Percentiles rank a stretch among this genome's conserved stretches.
phyloP scores from a whole-genome alignment of 92 coral and sea anemone species.

The Anthopleura xanthogrammica region DNA sequence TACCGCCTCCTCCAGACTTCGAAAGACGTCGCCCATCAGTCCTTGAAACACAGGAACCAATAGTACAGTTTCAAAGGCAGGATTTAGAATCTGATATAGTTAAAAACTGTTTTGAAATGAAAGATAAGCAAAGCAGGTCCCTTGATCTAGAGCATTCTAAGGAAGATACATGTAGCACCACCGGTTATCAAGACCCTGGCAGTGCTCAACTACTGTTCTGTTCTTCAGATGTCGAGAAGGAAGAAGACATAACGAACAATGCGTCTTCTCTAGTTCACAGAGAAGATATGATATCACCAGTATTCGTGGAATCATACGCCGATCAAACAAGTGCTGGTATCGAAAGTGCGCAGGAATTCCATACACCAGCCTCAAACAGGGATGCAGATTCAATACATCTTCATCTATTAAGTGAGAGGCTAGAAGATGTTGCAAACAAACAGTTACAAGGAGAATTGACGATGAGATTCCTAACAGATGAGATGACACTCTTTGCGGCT shows the following conservation, averaged over 20 bases:
- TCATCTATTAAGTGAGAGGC: constrained; percentile 52
- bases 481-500: constrained; percentile 47
- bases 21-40: constrained; percentile 1
- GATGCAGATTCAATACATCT: constrained; percentile 15
- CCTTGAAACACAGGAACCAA: background rate
- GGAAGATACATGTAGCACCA: background rate
- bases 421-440: constrained; percentile 75
- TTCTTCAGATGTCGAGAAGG: background rate
- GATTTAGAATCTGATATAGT: background rate
- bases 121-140: background rate
- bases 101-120: background rate
- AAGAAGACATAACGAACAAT: background rate
- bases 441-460: constrained; percentile 58
- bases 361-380: background rate
- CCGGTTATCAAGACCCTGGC: background rate
- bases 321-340: background rate
- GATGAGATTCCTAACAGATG: constrained; percentile 21
- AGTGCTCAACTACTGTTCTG: background rate
- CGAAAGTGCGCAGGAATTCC: background rate
- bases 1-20: constrained; percentile 6
- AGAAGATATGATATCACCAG: background rate
- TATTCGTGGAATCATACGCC: background rate
- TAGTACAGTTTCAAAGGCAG: background rate
- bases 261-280: background rate
- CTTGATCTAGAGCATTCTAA: background rate